A percentile compares a stretch with the other conserved stretches of the same genome.
Conservation (phyloP, 2,797 vertebrate species). For the Ispidina lecontei region DNA sequence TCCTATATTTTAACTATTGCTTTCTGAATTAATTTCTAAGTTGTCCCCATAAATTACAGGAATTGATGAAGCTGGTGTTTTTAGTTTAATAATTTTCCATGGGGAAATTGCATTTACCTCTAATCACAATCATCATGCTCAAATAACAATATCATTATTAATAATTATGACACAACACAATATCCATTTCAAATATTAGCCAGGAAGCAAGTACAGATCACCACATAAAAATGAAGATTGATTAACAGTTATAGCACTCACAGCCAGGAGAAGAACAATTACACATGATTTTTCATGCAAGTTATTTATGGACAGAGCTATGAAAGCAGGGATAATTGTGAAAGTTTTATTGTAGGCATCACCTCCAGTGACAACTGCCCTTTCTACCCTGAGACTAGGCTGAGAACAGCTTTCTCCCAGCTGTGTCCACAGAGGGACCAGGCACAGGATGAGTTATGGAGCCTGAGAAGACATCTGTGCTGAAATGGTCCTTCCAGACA, state of each 20-base stretch:
- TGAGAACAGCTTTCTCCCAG: background rate
- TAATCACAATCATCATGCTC: slow-evolving; percentile 18
- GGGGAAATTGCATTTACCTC: slow-evolving; percentile 32
- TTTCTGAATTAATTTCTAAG: slow-evolving; percentile 5
- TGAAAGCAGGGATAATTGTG: background rate
- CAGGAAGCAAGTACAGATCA: background rate
- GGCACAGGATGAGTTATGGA: background rate
- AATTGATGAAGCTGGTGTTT: slow-evolving; percentile 45
- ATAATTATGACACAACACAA: slow-evolving; percentile 39
- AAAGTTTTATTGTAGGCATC: background rate
- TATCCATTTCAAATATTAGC: slow-evolving; percentile 39
- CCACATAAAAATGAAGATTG: slow-evolving; percentile 49
- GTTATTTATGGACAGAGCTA: background rate
- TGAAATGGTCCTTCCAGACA: background rate
- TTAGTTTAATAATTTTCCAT: slow-evolving; percentile 2
- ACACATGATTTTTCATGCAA: background rate
- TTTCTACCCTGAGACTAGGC: background rate
- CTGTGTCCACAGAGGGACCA: background rate
- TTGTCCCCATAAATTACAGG: background rate
- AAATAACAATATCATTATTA: slow-evolving; percentile 43
- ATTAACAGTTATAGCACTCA: slow-evolving; percentile 24
- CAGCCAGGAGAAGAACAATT: slow-evolving; percentile 28
- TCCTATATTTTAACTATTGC: background rate
- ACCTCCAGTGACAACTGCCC: background rate
- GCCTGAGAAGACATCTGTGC: background rate